A percentile compares a stretch with the other conserved stretches of the same genome.
Conservation (phyloP, 1,140 invertebrate genomes). For the Battus philenor region DNA sequence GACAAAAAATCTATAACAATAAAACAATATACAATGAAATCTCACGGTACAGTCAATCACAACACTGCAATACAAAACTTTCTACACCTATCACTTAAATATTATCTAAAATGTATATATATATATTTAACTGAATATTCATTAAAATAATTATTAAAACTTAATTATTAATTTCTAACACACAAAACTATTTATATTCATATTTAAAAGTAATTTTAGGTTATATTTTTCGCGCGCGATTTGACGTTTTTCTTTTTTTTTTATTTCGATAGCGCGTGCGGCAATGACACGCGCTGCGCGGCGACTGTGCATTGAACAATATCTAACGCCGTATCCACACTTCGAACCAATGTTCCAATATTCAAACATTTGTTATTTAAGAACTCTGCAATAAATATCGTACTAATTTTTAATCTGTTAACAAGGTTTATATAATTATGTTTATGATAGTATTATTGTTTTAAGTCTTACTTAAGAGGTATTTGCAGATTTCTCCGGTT, state of each 20-base stretch:
- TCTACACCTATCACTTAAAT: constrained; percentile 2
- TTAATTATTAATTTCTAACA: neutral
- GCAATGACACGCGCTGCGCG: constrained; percentile 15
- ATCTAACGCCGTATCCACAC: no score
- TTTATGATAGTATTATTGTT: no score
- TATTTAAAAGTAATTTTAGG: neutral
- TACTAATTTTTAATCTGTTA: no score
- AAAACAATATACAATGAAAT: constrained; percentile 1
- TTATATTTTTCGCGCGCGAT: neutral
- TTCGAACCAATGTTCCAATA: no score
- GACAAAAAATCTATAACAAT: neutral
- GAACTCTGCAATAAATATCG: no score
- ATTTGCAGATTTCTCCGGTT: no score
- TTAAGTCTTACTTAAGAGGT: no score
- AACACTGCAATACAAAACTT: neutral
- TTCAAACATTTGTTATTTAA: no score
- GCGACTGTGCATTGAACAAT: constrained; percentile 16
- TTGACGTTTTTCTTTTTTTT: constrained; percentile 17
- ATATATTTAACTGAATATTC: neutral
- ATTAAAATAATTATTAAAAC: neutral
- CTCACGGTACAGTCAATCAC: constrained; percentile 7
- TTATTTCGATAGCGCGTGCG: neutral
- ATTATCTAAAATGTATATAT: no score
- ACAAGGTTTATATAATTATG: no score
- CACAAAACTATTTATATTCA: neutral